phyloP scores from a whole-genome alignment of 2,113 vertebrate genomes.

The Paralichthys olivaceus region DNA sequence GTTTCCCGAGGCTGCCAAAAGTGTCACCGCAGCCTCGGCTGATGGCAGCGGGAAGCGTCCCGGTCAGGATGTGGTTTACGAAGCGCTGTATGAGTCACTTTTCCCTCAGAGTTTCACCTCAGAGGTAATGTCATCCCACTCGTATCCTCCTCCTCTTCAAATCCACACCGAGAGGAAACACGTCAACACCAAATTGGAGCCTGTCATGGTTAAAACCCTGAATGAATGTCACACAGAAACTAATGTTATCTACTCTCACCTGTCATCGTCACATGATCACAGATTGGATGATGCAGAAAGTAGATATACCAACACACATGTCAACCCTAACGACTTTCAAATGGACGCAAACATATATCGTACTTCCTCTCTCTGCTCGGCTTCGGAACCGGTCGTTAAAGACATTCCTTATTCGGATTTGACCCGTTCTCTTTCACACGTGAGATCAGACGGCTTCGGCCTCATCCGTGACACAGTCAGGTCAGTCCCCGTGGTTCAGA shows the following conservation, averaged over 20 bases:
- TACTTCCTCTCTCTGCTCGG: not conserved
- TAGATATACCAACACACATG: not conserved
- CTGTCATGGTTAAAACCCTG: conserved; percentile 14
- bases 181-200: not conserved
- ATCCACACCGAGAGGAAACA: not conserved
- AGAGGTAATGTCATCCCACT: not conserved
- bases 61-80: conserved; percentile 21
- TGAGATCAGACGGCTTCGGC: conserved; percentile 6
- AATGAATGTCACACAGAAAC: conserved; percentile 26
- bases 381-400: not conserved
- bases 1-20: not conserved
- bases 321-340: not conserved
- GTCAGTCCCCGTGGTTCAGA: conserved; percentile 3
- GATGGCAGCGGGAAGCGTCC: not conserved
- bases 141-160: not conserved
- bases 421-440: not conserved
- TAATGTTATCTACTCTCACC: not conserved
- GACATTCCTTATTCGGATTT: conserved; percentile 7
- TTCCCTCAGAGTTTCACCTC: conserved; percentile 55
- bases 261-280: not conserved
- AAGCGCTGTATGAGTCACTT: conserved; percentile 49
- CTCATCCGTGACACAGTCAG: not conserved
- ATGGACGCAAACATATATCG: not conserved
- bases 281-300: not conserved
- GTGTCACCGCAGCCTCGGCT: not conserved